phyloP scores from a whole-genome alignment of 2,797 vertebrate genomes.

The Anableps anableps region DNA sequence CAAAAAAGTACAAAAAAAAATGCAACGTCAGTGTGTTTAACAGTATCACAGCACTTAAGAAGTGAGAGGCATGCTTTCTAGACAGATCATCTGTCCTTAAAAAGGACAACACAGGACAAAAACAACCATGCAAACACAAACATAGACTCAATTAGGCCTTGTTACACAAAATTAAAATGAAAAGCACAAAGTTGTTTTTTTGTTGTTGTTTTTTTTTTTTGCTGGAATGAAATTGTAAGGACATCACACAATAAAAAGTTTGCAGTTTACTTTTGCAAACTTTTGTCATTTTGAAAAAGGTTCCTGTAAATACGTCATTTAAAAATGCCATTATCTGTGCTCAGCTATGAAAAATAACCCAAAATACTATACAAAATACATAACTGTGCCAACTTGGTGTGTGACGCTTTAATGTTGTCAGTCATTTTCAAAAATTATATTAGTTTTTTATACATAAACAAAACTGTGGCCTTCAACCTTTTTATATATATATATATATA shows the following conservation, averaged over 20 bases:
- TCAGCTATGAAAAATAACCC: not conserved
- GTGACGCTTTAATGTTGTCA: not conserved
- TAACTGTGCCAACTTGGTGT: not conserved
- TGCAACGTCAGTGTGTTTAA: too few relatives aligned
- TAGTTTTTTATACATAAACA: not conserved
- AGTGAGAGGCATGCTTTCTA: too few relatives aligned
- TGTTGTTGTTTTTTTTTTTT: not conserved
- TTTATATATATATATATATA: too few relatives aligned
- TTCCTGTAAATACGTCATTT: not conserved
- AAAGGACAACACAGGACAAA: not conserved
- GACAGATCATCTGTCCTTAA: too few relatives aligned
- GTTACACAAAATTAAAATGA: not conserved
- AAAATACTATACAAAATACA: not conserved
- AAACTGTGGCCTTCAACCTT: not conserved
- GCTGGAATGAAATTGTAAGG: not conserved
- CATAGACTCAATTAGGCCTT: not conserved
- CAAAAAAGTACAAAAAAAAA: too few relatives aligned
- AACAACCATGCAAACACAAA: not conserved
- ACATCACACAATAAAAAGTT: not conserved
- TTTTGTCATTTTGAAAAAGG: not conserved
- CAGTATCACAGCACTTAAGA: too few relatives aligned
- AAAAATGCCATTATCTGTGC: not conserved
- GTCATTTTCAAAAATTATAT: not conserved
- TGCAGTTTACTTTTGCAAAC: not conserved
- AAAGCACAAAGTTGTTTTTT: too few relatives aligned